Evolutionary conservation across 1,140 invertebrate species (phyloP).

Genomic region (Bombus confusus): DNA sequence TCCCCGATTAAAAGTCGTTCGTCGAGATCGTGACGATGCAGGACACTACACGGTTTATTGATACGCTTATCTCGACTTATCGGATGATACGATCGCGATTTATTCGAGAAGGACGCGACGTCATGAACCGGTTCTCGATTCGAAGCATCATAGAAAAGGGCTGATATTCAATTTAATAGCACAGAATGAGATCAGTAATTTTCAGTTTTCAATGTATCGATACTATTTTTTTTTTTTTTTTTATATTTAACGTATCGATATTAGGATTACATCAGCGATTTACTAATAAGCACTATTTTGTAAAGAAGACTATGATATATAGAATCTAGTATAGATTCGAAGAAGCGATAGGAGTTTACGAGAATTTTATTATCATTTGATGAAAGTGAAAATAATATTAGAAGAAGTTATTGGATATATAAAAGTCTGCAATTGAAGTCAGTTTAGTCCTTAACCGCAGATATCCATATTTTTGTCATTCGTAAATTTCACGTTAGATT

Average conservation of each 20-base stretch:
- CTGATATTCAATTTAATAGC: conserved; percentile 2
- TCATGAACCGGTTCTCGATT: not conserved
- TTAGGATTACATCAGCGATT: not conserved
- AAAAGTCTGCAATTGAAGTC: not conserved
- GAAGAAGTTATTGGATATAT: not conserved
- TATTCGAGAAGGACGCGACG: not conserved
- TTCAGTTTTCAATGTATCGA: not conserved
- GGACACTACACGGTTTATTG: not conserved
- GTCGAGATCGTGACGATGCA: not conserved
- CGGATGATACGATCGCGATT: not conserved
- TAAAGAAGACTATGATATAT: not conserved
- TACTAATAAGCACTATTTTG: not conserved
- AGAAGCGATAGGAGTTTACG: no score
- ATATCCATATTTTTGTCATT: not conserved
- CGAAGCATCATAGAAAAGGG: not conserved
- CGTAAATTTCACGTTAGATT: not conserved
- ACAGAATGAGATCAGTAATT: not conserved
- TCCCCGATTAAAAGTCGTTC: conserved; percentile 5
- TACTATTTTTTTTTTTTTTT: not conserved
- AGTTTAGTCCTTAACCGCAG: not conserved
- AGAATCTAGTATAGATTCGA: no score
- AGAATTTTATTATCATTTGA: not conserved
- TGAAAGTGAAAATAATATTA: not conserved
- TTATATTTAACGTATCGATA: not conserved
- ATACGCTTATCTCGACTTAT: conserved; percentile 18